Conservation (phyloP, 1,140 invertebrate species). For the Trichomalopsis sarcophagae region DNA sequence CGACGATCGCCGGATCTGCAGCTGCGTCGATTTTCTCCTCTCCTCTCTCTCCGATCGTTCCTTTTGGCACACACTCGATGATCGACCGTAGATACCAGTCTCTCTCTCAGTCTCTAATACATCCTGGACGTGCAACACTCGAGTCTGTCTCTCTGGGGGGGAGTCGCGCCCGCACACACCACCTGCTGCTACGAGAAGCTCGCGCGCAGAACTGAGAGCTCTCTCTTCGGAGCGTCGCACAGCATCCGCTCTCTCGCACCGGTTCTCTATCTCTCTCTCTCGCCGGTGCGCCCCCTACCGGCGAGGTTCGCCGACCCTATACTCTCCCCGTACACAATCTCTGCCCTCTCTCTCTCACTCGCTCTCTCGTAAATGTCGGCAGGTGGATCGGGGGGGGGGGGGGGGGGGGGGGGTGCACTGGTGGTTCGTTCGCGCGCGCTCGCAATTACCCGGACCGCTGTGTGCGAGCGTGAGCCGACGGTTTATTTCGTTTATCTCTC, state of each 20-base stretch:
- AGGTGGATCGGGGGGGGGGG: neutral
- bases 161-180: slow-evolving; percentile 53
- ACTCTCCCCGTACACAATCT: neutral
- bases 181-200: slow-evolving; percentile 62
- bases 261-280: slow-evolving; percentile 13
- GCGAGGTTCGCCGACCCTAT: slow-evolving; percentile 26
- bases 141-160: slow-evolving; percentile 12
- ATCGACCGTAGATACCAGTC: too few relatives aligned
- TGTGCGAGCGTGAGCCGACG: neutral
- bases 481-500: slow-evolving; percentile 25
- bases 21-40: neutral
- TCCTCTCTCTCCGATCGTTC: neutral
- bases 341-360: neutral
- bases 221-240: slow-evolving; percentile 62
- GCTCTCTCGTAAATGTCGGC: slow-evolving; percentile 21
- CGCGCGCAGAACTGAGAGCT: slow-evolving; percentile 69
- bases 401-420: too few relatives aligned
- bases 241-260: slow-evolving; percentile 64
- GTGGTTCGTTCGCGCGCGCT: neutral
- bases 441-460: slow-evolving; percentile 46
- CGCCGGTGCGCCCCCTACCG: slow-evolving; percentile 37
- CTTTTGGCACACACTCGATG: too few relatives aligned
- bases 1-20: neutral
- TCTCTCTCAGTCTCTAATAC: too few relatives aligned
- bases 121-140: neutral